Percentiles rank a stretch among this genome's conserved stretches.
phyloP scores from a whole-genome alignment of 1,140 invertebrate species.

The Apis dorsata region DNA sequence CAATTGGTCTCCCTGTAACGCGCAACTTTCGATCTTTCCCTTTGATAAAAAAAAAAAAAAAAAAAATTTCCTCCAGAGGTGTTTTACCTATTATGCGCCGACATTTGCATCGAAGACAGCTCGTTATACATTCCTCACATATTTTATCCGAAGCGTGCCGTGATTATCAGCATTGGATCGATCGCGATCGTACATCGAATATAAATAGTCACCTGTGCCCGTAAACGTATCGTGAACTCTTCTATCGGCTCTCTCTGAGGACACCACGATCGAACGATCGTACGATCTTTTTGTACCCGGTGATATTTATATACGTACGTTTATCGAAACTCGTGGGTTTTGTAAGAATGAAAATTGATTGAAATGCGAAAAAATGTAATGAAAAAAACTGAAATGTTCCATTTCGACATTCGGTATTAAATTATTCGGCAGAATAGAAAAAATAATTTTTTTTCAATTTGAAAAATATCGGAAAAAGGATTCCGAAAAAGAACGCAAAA shows the following conservation, averaged over 20 bases:
- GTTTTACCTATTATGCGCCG: neutral
- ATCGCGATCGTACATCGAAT: neutral
- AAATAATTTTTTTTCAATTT: no score
- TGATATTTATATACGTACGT: neutral
- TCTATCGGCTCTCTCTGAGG: neutral
- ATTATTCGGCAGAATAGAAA: no score
- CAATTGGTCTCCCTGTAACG: fast-evolving
- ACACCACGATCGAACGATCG: neutral
- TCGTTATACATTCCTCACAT: constrained; percentile 25
- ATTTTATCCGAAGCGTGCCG: constrained; percentile 16
- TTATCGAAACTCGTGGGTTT: no score
- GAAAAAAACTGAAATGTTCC: no score
- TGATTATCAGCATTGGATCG: constrained; percentile 19
- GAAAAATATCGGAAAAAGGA: no score
- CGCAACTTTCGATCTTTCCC: neutral
- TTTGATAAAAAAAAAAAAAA: neutral
- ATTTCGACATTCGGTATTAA: no score
- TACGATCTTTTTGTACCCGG: neutral
- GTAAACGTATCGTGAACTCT: neutral
- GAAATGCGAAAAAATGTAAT: no score
- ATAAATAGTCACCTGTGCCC: neutral
- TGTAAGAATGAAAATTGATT: no score
- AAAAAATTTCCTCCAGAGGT: constrained; percentile 3
- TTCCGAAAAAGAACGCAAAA: no score
- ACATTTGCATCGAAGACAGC: constrained; percentile 11